phyloP scores from a whole-genome alignment of 2,888 invertebrate species.

The Matsumyia berberina region DNA sequence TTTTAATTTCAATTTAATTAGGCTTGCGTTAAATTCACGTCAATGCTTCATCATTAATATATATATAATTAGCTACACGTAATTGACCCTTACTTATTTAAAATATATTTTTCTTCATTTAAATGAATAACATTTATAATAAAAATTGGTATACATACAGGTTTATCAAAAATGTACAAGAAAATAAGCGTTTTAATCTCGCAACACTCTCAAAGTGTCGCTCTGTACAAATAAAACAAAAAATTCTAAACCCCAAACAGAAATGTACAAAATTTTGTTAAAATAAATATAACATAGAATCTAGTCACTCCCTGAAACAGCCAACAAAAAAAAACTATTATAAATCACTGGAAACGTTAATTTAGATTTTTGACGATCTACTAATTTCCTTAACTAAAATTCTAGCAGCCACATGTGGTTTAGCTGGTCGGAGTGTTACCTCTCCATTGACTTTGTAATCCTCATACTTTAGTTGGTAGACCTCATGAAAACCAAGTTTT shows the following conservation, averaged over 20 bases:
- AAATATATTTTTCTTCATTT: constrained; percentile 12
- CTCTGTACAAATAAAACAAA: constrained; percentile 47
- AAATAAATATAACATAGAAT: constrained; percentile 61
- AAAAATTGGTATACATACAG: constrained; percentile 43
- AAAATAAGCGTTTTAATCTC: constrained; percentile 56
- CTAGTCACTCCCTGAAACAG: constrained; percentile 50
- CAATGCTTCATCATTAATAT: constrained; percentile 43
- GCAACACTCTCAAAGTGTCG: constrained; percentile 33
- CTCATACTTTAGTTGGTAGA: constrained; percentile 87
- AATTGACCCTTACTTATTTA: constrained; percentile 69
- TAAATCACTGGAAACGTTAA: constrained; percentile 16
- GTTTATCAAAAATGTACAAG: constrained; percentile 26
- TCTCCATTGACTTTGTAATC: constrained; percentile 88
- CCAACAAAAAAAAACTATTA: constrained; percentile 34
- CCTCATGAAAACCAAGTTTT: constrained; percentile 88
- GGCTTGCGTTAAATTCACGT: constrained; percentile 15
- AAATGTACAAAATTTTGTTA: constrained; percentile 37
- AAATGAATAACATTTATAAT: constrained; percentile 31
- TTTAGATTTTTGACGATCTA: constrained; percentile 54
- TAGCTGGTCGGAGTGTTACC: constrained; percentile 87
- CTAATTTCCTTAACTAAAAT: constrained; percentile 86
- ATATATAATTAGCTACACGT: constrained; percentile 68
- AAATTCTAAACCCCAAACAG: constrained; percentile 43
- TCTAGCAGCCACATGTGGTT: constrained; percentile 87
- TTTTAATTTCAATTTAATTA: constrained; percentile 29